phyloP scores from a whole-genome alignment of 64 coral and sea anemone genomes.

The Platygyra sinensis region DNA sequence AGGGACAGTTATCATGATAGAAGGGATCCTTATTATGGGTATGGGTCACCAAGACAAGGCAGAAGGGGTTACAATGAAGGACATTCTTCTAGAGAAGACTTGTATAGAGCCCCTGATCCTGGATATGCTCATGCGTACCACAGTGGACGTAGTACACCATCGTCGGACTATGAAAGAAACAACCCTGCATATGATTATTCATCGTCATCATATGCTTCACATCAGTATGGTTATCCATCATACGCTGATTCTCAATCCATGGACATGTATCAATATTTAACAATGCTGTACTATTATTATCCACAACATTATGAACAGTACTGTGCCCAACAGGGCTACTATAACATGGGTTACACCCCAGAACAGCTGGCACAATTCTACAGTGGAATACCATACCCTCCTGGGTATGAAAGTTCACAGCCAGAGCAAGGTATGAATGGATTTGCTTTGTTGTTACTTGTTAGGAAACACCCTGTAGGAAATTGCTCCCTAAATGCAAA shows the following conservation, averaged over 20 bases:
- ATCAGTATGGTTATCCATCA: constrained; percentile 20
- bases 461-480: too few relatives aligned
- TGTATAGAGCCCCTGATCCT: neutral
- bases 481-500: too few relatives aligned
- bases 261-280: constrained; percentile 42
- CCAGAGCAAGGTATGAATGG: constrained; percentile 9
- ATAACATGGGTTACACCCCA: constrained; percentile 15
- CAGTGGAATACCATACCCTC: constrained; percentile 1
- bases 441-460: neutral
- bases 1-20: constrained; percentile 7
- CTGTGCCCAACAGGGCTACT: constrained; percentile 24
- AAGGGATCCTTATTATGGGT: constrained; percentile 6
- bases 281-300: constrained; percentile 24
- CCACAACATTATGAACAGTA: constrained; percentile 46
- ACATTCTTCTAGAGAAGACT: neutral
- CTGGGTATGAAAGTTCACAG: neutral
- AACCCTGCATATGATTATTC: constrained; percentile 32
- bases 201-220: neutral
- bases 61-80: neutral
- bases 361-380: constrained; percentile 31
- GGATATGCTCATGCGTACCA: constrained; percentile 3
- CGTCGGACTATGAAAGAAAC: neutral
- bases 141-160: constrained; percentile 22
- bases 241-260: constrained; percentile 17
- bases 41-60: neutral